Evolutionary conservation across 1,140 invertebrate species (phyloP).

Genomic region (Tenebrio molitor): DNA sequence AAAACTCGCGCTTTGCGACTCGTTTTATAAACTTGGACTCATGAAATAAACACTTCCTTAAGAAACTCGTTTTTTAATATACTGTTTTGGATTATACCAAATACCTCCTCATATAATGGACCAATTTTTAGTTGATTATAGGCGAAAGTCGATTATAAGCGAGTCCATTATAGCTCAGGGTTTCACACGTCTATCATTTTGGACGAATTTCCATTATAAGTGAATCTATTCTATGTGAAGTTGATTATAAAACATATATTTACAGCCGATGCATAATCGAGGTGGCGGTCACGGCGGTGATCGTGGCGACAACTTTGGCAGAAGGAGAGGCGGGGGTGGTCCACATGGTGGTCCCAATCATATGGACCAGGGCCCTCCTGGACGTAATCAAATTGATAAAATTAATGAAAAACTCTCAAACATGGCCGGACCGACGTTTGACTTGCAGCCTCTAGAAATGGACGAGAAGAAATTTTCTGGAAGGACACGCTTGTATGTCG

Average conservation of each 20-base stretch:
- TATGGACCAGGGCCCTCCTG: not conserved
- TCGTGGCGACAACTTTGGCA: not conserved
- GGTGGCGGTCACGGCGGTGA: not conserved
- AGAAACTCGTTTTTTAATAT: no score
- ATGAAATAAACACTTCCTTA: no score
- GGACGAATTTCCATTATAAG: not conserved
- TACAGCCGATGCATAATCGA: not conserved
- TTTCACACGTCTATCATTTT: no score
- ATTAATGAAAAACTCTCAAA: conserved; percentile 73
- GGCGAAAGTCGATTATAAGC: no score
- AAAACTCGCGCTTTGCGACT: no score
- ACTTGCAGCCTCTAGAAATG: conserved; percentile 71
- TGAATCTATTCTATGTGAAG: not conserved
- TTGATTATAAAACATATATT: not conserved
- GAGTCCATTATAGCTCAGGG: no score
- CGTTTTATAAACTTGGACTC: no score
- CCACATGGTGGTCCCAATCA: not conserved
- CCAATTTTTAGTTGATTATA: no score
- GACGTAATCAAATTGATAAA: conserved; percentile 41
- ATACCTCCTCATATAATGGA: no score
- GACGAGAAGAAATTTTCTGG: conserved; percentile 89
- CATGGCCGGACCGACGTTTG: conserved; percentile 79
- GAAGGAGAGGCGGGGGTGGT: not conserved
- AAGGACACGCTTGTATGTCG: conserved; percentile 93
- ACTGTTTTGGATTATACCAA: no score